Conservation (phyloP, 2,113 vertebrate genomes). For the Mobula birostris region DNA sequence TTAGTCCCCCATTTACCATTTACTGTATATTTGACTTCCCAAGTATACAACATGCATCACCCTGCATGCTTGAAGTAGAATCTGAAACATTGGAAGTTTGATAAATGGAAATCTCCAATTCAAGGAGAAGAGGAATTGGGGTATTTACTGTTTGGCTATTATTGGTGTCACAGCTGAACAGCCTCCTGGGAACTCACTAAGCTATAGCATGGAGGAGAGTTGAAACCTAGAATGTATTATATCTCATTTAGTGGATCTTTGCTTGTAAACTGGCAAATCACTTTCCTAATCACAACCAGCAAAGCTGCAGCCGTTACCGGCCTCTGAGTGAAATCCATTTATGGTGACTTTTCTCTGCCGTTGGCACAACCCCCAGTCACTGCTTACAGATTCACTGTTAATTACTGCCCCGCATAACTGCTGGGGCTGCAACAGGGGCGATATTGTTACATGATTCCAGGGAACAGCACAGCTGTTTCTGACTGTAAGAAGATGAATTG, state of each 20-base stretch:
- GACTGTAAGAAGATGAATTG: not conserved
- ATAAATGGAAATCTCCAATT: not conserved
- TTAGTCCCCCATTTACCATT: no score
- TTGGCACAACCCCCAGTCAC: not conserved
- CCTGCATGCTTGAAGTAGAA: no score
- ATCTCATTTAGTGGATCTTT: not conserved
- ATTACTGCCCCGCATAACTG: not conserved
- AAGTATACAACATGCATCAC: no score
- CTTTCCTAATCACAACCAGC: not conserved
- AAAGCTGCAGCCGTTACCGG: not conserved
- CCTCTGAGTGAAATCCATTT: not conserved
- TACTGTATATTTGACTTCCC: no score
- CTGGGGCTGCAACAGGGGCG: not conserved
- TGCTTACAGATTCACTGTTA: not conserved
- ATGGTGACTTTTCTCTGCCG: not conserved
- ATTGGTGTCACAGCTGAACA: not conserved
- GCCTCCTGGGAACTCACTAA: not conserved
- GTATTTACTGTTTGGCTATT: not conserved
- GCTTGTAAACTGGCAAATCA: not conserved
- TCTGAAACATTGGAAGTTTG: no score
- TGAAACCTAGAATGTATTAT: not conserved
- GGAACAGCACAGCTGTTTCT: constrained; percentile 1
- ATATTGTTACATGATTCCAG: not conserved
- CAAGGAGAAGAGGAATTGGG: not conserved
- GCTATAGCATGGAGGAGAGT: not conserved